Evolutionary conservation across 2,797 vertebrate species (phyloP).

Genomic region (Distichodus sexfasciatus): DNA sequence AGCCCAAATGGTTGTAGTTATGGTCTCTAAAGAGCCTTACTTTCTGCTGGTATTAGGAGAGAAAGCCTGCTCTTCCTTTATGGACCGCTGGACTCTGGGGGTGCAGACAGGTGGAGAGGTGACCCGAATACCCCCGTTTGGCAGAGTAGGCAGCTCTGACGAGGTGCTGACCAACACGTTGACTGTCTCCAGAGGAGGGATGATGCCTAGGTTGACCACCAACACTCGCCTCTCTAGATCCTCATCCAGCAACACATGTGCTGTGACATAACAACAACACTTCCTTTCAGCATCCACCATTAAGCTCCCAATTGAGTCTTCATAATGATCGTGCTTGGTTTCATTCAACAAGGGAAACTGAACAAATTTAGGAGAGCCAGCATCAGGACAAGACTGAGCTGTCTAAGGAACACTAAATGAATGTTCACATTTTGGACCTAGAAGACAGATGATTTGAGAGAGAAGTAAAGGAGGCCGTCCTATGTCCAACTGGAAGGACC

Average conservation of each 20-base stretch:
- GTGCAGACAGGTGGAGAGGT: slow-evolving; percentile 84
- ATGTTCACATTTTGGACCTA: too few species aligned
- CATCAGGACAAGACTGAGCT: too few species aligned
- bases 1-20: neutral
- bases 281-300: neutral
- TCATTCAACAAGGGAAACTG: neutral
- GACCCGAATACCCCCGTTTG: slow-evolving; percentile 85
- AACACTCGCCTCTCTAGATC: slow-evolving; percentile 88
- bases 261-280: slow-evolving; percentile 57
- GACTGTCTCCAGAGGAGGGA: slow-evolving; percentile 87
- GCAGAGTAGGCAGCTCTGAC: slow-evolving; percentile 87
- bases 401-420: too few species aligned
- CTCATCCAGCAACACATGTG: slow-evolving; percentile 85
- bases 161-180: slow-evolving; percentile 92
- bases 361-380: too few species aligned
- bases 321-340: too few species aligned
- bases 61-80: slow-evolving; percentile 71
- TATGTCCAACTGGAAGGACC: too few species aligned
- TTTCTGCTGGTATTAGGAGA: slow-evolving; percentile 73
- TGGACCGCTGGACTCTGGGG: slow-evolving; percentile 82
- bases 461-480: too few species aligned
- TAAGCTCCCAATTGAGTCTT: too few species aligned
- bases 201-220: slow-evolving; percentile 88
- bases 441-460: too few species aligned
- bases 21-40: slow-evolving; percentile 61